These are phyloP conservation scores for Gastrophysa polygoni DNA, from an alignment of 2,888 invertebrate species.

Conservation along the genomic window DNA sequence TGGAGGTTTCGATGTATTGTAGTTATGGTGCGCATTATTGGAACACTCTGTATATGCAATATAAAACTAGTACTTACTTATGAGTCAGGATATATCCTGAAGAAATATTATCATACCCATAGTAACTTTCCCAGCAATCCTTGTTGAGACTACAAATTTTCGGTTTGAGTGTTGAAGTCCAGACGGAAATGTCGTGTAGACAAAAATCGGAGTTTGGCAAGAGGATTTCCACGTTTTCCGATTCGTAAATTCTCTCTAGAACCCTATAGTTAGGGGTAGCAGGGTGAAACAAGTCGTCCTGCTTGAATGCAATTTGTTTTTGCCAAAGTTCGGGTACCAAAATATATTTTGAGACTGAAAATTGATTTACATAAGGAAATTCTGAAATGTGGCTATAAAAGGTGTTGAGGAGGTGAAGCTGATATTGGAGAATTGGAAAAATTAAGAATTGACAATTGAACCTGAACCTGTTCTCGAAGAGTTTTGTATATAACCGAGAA, in stretches of 20 bases:
- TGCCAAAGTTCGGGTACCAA: slow-evolving; percentile 40
- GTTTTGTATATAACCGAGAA: too few species aligned
- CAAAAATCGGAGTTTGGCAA: slow-evolving; percentile 35
- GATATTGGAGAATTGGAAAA: too few species aligned
- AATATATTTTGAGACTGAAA: slow-evolving; percentile 36
- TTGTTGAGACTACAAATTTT: slow-evolving; percentile 30
- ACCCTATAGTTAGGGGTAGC: slow-evolving; percentile 14
- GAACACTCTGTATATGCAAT: too few species aligned
- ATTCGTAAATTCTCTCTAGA: slow-evolving; percentile 19
- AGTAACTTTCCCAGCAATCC: slow-evolving; percentile 37
- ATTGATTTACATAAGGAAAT: neutral
- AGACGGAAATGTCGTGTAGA: slow-evolving; percentile 36
- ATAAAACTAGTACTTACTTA: slow-evolving; percentile 32
- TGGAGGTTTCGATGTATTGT: too few species aligned
- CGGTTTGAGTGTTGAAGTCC: slow-evolving; percentile 6
- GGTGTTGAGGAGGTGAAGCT: too few species aligned
- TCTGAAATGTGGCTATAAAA: too few species aligned
- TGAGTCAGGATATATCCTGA: slow-evolving; percentile 40
- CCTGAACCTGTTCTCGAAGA: too few species aligned
- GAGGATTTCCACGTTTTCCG: slow-evolving; percentile 13
- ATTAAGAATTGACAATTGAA: too few species aligned
- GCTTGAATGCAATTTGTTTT: slow-evolving; percentile 36
- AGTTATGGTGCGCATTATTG: too few species aligned
- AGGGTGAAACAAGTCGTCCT: slow-evolving; percentile 14
- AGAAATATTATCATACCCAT: slow-evolving; percentile 20